Percentiles rank a stretch among this genome's conserved stretches.
These are phyloP conservation scores for Parambassis ranga DNA, from an alignment of 2,797 vertebrate species.

Conservation along the genomic window DNA sequence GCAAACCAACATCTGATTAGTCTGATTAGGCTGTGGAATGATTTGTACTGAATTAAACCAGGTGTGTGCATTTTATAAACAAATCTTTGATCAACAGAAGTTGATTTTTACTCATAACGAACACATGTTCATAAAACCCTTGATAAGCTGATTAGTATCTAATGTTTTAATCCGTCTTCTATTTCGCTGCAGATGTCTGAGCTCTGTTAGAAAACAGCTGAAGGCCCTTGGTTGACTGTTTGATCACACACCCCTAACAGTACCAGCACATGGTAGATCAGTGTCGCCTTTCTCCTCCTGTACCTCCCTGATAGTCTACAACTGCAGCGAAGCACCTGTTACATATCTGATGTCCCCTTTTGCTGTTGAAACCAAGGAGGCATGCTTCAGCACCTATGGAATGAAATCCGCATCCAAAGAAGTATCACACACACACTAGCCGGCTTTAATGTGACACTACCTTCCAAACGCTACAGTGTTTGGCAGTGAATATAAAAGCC, in stretches of 20 bases:
- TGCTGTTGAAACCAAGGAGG: slow-evolving; percentile 40
- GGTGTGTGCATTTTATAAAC: neutral
- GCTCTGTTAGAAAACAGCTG: slow-evolving; percentile 33
- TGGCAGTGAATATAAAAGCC: neutral
- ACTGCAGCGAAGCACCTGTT: slow-evolving; percentile 51
- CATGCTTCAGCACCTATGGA: slow-evolving; percentile 38
- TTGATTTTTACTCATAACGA: too few species aligned
- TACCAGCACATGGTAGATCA: slow-evolving; percentile 16
- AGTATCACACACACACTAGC: slow-evolving; percentile 26
- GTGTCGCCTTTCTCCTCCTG: slow-evolving; percentile 20
- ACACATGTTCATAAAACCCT: too few species aligned
- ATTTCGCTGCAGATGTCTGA: neutral
- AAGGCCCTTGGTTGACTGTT: slow-evolving; percentile 16
- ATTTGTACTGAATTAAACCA: slow-evolving; percentile 31
- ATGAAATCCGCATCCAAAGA: slow-evolving; percentile 45
- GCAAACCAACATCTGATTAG: too few species aligned
- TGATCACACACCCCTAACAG: slow-evolving; percentile 1
- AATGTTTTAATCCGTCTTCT: neutral
- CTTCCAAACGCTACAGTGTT: neutral
- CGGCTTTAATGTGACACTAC: slow-evolving; percentile 4
- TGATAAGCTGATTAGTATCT: neutral
- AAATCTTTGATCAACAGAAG: too few species aligned
- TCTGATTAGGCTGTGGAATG: slow-evolving; percentile 42
- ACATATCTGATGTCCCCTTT: slow-evolving; percentile 48
- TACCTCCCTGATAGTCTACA: slow-evolving; percentile 2